Base-by-base conservation (phyloP, 2,888 invertebrate species). In the Orgyia antiqua region DNA sequence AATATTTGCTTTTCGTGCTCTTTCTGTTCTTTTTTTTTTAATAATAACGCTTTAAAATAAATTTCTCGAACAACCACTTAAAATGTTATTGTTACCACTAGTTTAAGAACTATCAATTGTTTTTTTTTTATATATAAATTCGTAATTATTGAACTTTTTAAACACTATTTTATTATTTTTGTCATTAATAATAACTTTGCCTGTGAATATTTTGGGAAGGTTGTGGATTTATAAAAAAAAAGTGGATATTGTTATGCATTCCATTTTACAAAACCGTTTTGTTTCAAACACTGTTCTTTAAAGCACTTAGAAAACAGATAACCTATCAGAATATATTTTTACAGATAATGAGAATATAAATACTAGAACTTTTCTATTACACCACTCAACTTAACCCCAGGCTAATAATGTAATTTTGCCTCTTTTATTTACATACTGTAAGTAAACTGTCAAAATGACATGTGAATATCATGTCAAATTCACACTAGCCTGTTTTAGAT, bases 11-110 rank as follows among this genome's bases (percentile, higher is more conserved):
- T n/a, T n/a, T n/a, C n/a, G n/a, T n/a, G n/a, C n/a, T n/a, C n/a
- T n/a, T n/a, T n/a, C n/a, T n/a, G n/a, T n/a, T n/a, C n/a, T n/a
- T n/a, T n/a, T n/a, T n/a, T n/a, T n/a, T n/a, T n/a, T n/a, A n/a
- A n/a, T n/a, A n/a, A n/a, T n/a, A n/a, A n/a, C n/a, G n/a, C n/a
- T n/a, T n/a, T n/a, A n/a, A n/a, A n/a, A n/a, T n/a, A n/a, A n/a
- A n/a, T n/a, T n/a, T n/a, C n/a, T n/a, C n/a, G n/a, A n/a, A n/a
- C n/a, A n/a, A n/a, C n/a, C n/a, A n/a, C n/a, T n/a, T n/a, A n/a
- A n/a, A 72, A 75, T 77, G 72, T 80, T 79, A 74, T 82, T 80
- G 86, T 86, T 86, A 86, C 84, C 84, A 86, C 71, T 86, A 86
- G 83, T 71, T 63, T 83, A 77, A 80, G 83, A 63, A 58, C 68